A percentile compares a stretch with the other conserved stretches of the same genome.
Evolutionary conservation across 2,888 invertebrate genomes (phyloP).

Genomic region (Orthosia gothica): DNA sequence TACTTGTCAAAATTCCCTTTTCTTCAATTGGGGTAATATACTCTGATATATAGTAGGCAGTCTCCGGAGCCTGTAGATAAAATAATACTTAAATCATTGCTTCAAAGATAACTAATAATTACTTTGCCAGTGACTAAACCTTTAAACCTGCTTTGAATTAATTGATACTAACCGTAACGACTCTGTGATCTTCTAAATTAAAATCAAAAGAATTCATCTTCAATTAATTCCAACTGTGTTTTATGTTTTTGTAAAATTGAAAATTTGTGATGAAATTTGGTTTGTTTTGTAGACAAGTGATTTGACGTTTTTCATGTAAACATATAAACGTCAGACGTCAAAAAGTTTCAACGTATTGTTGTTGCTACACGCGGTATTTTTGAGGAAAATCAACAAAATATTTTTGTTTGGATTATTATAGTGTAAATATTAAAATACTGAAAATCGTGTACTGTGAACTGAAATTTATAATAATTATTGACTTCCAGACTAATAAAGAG

Average conservation of each 20-base stretch:
- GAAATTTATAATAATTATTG: not conserved
- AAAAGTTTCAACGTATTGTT: conserved; percentile 17
- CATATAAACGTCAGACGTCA: conserved; percentile 1
- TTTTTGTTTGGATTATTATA: too few species aligned
- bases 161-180: conserved; percentile 68
- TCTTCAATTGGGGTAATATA: conserved; percentile 96
- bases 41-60: conserved; percentile 96
- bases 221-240: not conserved
- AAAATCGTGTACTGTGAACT: fast-evolving
- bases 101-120: conserved; percentile 28
- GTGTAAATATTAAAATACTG: not conserved
- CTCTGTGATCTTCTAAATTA: conserved; percentile 65
- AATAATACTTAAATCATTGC: conserved; percentile 6
- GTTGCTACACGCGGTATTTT: not conserved
- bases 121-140: not conserved
- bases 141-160: not conserved
- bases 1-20: conserved; percentile 93
- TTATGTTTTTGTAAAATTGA: not conserved
- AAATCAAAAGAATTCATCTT: conserved; percentile 47
- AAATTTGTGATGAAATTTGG: not conserved
- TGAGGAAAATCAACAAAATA: not conserved
- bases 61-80: conserved; percentile 89
- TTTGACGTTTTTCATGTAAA: conserved; percentile 43
- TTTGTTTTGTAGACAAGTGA: conserved; percentile 5
- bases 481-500: not conserved